Evolutionary conservation across 2,888 invertebrate genomes (phyloP), one percentile per base, ranked within the genome.

Genomic region (Drosophila testacea): DNA sequence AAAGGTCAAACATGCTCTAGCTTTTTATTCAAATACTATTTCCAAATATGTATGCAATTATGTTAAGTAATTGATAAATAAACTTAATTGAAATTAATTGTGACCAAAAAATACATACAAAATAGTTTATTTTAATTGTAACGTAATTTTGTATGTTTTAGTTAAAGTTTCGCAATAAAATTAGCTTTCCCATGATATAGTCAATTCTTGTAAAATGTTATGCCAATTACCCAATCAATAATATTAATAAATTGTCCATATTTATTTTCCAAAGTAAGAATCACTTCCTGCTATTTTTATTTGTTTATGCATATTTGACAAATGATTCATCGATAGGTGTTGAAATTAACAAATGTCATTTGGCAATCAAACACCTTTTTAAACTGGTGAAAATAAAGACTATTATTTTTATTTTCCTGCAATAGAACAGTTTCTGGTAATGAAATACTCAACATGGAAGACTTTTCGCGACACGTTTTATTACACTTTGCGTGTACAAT

Each of bases 401-500:
- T 59, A 69, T 73, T 70, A 70, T 62, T 59, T 66, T 73, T 70
- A 70, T 73, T 73, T 61, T 52, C 34, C 48, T 41, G 46, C 22
- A 30, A 6, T n/a, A 9, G n/a, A 51, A 47, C 36, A 71, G 68
- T 73, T 79, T 41, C 42, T 32, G 69, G 60, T 63, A 77, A 69
- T 79, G 57, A 82, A 81, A 79, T 64, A 63, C 64, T 42, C 34
- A 27, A 55, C 6, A 4, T 41, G 42, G 10, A 28, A 50, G 67
- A 59, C 54, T 73, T 67, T 16, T 36, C 39, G 32, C 51, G 52
- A 69, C 77, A 79, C 79, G 72, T 81, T 83, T 82, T 79, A 81
- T 83, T 73, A 76, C 76, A 69, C 64, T 76, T 76, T 65, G 61
- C 38, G 27, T 28, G 36, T 38, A 9, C 68, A 73, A 65, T 76